These are phyloP conservation scores for Bembecia ichneumoniformis DNA, from an alignment of 2,888 invertebrate genomes.

Conservation along the genomic window DNA sequence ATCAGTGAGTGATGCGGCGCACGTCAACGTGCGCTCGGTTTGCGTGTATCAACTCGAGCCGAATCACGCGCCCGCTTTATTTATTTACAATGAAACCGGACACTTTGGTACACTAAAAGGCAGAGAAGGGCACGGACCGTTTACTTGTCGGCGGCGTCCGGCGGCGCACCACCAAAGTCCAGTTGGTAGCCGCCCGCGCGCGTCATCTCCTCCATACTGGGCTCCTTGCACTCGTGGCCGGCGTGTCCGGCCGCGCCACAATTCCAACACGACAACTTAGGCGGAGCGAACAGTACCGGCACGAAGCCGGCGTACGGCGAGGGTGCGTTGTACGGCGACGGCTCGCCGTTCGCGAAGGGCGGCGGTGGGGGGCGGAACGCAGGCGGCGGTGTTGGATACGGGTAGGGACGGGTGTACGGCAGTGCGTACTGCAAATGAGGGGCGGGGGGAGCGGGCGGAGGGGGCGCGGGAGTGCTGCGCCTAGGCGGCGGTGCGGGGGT, in stretches of 20 bases:
- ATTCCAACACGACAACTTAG: conserved; percentile 88
- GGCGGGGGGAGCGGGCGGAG: conserved; percentile 25
- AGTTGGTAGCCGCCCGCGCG: conserved; percentile 79
- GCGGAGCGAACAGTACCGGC: conserved; percentile 71
- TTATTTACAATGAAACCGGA: conserved; percentile 18
- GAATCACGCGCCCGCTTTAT: conserved; percentile 11
- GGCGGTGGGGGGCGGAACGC: conserved; percentile 55
- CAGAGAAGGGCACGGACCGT: conserved; percentile 4
- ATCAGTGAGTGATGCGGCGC: conserved; percentile 19
- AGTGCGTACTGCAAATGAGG: conserved; percentile 33
- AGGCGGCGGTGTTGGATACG: conserved; percentile 54
- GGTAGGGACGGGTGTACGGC: conserved; percentile 50
- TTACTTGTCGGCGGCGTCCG: conserved; percentile 57
- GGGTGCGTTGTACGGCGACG: conserved; percentile 54
- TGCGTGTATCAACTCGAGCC: conserved; percentile 16
- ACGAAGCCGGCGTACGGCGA: conserved; percentile 59
- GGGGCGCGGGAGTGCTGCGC: conserved; percentile 31
- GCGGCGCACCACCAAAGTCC: conserved; percentile 73
- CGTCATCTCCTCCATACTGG: conserved; percentile 93
- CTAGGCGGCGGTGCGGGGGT: conserved; percentile 43
- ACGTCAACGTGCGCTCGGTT: conserved; percentile 8
- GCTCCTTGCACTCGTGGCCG: conserved; percentile 90
- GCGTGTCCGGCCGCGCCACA: conserved; percentile 89
- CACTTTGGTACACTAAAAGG: conserved; percentile 34
- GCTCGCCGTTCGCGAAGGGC: conserved; percentile 62